Evolutionary conservation across 2,797 vertebrate species (phyloP).

Genomic region (Anguilla obscura): DNA sequence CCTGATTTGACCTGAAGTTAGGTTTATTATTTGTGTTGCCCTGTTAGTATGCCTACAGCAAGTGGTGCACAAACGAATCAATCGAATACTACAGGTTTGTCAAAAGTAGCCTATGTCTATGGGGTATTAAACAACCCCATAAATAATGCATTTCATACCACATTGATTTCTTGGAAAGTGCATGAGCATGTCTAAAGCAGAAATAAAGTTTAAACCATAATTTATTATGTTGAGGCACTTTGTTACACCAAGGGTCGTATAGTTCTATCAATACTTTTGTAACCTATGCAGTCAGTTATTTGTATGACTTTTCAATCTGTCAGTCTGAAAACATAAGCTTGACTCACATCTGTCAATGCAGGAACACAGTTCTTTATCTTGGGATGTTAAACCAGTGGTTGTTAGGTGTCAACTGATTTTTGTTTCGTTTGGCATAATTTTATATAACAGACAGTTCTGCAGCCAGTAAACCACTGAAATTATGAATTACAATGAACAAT

Average conservation of each 20-base stretch:
- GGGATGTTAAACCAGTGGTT: not conserved
- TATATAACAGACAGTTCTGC: not conserved
- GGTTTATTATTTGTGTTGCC: not conserved
- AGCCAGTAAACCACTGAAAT: not conserved
- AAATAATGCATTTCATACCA: not conserved
- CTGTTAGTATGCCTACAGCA: not conserved
- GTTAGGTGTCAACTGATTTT: not conserved
- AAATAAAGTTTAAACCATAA: not conserved
- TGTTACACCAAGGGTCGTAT: not conserved
- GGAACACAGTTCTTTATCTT: not conserved
- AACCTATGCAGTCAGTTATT: not conserved
- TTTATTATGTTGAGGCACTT: not conserved
- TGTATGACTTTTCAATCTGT: not conserved
- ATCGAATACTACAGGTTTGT: not conserved
- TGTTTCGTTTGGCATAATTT: not conserved
- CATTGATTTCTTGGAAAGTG: not conserved
- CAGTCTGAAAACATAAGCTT: not conserved
- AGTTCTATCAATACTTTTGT: not conserved
- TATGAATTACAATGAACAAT: not conserved
- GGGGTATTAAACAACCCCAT: not conserved
- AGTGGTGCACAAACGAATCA: not conserved
- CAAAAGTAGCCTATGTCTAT: not conserved
- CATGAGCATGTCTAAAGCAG: not conserved
- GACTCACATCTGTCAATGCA: not conserved
- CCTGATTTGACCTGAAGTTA: not conserved